phyloP scores from a whole-genome alignment of 1,140 invertebrate genomes.

The Nasonia vitripennis region DNA sequence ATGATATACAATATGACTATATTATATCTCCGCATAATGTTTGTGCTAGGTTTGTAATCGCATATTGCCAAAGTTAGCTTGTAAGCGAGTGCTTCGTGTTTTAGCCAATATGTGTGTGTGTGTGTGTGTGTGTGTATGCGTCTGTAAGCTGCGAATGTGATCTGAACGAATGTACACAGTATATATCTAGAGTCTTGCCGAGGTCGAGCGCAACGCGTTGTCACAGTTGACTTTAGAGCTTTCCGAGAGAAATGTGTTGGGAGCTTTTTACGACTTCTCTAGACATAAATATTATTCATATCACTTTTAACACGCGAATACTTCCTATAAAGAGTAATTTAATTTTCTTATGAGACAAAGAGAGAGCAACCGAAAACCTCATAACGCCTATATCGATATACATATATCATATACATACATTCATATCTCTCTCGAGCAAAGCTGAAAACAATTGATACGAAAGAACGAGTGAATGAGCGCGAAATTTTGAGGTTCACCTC shows the following conservation, averaged over 20 bases:
- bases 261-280: not conserved
- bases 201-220: constrained; percentile 1
- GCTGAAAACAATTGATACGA: not conserved
- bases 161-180: not conserved
- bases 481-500: not conserved
- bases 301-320: not conserved
- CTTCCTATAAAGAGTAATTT: not conserved
- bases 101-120: constrained; percentile 16
- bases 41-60: constrained; percentile 61
- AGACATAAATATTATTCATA: not conserved
- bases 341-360: not conserved
- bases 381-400: not conserved
- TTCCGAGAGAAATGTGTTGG: not conserved
- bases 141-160: not conserved
- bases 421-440: not conserved
- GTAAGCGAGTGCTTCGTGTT: constrained; percentile 49
- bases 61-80: constrained; percentile 71
- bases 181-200: not conserved
- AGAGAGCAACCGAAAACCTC: not conserved
- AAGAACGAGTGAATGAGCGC: not conserved
- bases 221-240: not conserved
- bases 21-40: constrained; percentile 59
- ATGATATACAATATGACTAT: not conserved
- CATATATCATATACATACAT: not conserved
- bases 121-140: not conserved